phyloP scores from a whole-genome alignment of 2,888 invertebrate genomes.

The Eristalis arbustorum region DNA sequence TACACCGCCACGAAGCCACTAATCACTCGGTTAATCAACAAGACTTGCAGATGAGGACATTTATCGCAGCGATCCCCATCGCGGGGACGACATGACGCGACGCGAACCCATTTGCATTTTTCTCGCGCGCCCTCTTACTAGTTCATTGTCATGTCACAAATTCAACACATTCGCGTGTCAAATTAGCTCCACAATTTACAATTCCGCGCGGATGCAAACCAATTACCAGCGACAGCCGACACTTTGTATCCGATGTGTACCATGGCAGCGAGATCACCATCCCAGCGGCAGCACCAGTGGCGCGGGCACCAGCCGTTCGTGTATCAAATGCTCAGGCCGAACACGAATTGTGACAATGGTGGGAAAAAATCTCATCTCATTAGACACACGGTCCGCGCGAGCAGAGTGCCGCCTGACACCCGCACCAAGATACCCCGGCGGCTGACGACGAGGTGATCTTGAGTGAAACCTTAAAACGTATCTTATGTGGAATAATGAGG shows the following conservation, averaged over 20 bases:
- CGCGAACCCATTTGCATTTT: constrained; percentile 27
- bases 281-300: background rate
- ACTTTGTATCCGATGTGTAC: constrained; percentile 22
- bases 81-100: no score
- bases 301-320: background rate
- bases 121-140: constrained; percentile 39
- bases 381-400: constrained; percentile 33
- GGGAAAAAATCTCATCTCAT: constrained; percentile 65
- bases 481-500: constrained; percentile 45
- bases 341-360: constrained; percentile 64
- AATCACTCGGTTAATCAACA: constrained; percentile 39
- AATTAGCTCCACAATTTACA: constrained; percentile 58
- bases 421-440: background rate
- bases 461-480: constrained; percentile 36
- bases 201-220: constrained; percentile 65
- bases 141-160: constrained; percentile 68
- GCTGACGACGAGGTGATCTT: constrained; percentile 12
- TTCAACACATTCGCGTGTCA: constrained; percentile 61
- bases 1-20: constrained; percentile 17
- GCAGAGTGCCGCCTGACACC: background rate
- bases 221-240: constrained; percentile 45
- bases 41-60: constrained; percentile 50
- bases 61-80: constrained; percentile 32
- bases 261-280: background rate
- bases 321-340: constrained; percentile 55